A percentile compares a stretch with the other conserved stretches of the same genome.
Conservation (phyloP, 1,140 invertebrate species). For the Leptinotarsa texana region DNA sequence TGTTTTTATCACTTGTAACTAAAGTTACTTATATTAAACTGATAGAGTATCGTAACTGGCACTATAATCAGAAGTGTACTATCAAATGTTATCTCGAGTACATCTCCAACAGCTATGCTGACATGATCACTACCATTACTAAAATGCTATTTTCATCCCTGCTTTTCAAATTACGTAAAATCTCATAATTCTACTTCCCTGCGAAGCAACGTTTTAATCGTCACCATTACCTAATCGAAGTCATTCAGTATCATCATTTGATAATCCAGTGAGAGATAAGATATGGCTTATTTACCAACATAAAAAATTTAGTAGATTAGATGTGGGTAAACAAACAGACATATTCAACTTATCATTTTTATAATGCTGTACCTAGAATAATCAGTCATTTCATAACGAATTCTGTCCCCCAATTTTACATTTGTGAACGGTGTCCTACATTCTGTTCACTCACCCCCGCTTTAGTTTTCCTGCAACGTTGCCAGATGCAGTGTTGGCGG, state of each 20-base stretch:
- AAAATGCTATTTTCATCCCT: too few species aligned
- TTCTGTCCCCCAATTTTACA: neutral
- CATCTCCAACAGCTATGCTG: too few species aligned
- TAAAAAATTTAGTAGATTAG: slow-evolving; percentile 4
- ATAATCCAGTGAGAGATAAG: neutral
- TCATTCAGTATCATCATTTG: neutral
- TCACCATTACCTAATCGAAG: slow-evolving; percentile 6
- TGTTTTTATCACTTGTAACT: too few species aligned
- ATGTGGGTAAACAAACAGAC: slow-evolving; percentile 2
- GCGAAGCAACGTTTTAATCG: neutral
- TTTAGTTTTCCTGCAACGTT: neutral
- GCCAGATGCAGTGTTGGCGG: neutral
- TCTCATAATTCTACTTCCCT: too few species aligned
- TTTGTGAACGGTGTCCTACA: neutral
- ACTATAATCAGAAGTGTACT: too few species aligned
- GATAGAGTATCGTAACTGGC: too few species aligned
- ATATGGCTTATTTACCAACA: neutral
- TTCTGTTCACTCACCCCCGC: neutral
- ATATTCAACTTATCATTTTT: neutral
- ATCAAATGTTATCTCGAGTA: too few species aligned
- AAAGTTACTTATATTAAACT: too few species aligned
- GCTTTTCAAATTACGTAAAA: too few species aligned
- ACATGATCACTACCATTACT: too few species aligned
- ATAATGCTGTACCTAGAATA: neutral
- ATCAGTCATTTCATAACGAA: slow-evolving; percentile 3